Percentiles rank a stretch among this genome's conserved stretches.
These are phyloP conservation scores for Ivindomyrus marchei DNA, from an alignment of 2,113 vertebrate species.

Conservation along the genomic window DNA sequence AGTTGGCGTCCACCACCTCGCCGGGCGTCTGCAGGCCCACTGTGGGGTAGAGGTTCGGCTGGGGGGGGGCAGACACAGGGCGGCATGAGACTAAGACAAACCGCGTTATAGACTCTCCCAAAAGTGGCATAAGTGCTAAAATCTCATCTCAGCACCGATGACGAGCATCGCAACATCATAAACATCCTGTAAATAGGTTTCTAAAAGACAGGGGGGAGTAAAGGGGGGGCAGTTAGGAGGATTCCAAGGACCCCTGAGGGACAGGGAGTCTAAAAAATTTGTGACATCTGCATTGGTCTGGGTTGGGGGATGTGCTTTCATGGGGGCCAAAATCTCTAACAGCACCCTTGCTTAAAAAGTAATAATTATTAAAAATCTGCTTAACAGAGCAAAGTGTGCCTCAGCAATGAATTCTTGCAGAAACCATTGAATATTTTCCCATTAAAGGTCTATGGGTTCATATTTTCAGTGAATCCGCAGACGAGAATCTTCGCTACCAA, in stretches of 20 bases:
- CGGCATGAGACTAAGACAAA: neutral
- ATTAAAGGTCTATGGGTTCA: neutral
- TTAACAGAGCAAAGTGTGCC: neutral
- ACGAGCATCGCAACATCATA: neutral
- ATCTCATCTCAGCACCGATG: neutral
- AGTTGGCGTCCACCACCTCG: conserved; percentile 96
- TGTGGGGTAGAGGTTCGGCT: conserved; percentile 97
- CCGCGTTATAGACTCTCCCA: neutral
- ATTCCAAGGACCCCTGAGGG: too few species aligned
- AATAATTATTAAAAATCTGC: too few species aligned
- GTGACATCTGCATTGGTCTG: neutral
- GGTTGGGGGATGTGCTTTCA: neutral
- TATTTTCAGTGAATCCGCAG: neutral
- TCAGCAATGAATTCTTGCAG: neutral
- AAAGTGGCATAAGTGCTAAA: neutral
- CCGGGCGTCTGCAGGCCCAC: conserved; percentile 96
- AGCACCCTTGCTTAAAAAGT: neutral
- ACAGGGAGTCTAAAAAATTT: neutral
- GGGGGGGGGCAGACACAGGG: conserved; percentile 12
- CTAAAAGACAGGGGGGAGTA: neutral
- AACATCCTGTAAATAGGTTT: neutral
- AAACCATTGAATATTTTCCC: neutral
- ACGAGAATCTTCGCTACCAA: neutral
- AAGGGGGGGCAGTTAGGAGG: neutral
- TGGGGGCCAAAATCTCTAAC: neutral